Evolutionary conservation across 1,140 invertebrate species (phyloP).

Genomic region (Magallana gigas): DNA sequence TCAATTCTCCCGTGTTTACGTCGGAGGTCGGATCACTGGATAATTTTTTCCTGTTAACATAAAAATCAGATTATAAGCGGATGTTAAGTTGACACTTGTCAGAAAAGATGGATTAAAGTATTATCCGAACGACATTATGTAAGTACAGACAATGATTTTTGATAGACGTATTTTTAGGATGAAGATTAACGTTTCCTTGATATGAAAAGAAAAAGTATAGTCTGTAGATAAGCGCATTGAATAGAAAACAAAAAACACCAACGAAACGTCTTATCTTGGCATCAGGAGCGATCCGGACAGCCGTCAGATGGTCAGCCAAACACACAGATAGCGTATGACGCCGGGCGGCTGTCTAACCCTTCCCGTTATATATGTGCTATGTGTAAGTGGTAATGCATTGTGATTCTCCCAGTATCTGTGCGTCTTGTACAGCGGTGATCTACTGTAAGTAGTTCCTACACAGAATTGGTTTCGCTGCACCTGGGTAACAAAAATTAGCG

Average conservation of each 20-base stretch:
- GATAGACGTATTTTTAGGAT: not conserved
- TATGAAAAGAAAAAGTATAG: not conserved
- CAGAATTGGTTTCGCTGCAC: no score
- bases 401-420: not conserved
- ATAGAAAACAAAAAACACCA: conserved; percentile 19
- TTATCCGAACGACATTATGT: not conserved
- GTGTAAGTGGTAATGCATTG: not conserved
- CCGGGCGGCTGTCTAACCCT: not conserved
- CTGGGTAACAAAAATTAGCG: no score
- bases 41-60: conserved; percentile 10
- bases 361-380: not conserved
- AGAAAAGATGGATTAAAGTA: not conserved
- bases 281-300: not conserved
- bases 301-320: not conserved
- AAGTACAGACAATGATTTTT: conserved; percentile 15
- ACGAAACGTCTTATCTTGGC: conserved; percentile 4
- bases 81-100: not conserved
- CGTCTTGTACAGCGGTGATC: not conserved
- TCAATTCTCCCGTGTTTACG: conserved; percentile 19
- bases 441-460: no score
- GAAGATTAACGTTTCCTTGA: not conserved
- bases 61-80: conserved; percentile 21
- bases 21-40: not conserved
- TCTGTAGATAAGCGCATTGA: not conserved
- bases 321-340: not conserved